Evolutionary conservation across 2,113 vertebrate species (phyloP), one percentile per base, ranked within the genome.

Genomic region (Baryphthengus martii): DNA sequence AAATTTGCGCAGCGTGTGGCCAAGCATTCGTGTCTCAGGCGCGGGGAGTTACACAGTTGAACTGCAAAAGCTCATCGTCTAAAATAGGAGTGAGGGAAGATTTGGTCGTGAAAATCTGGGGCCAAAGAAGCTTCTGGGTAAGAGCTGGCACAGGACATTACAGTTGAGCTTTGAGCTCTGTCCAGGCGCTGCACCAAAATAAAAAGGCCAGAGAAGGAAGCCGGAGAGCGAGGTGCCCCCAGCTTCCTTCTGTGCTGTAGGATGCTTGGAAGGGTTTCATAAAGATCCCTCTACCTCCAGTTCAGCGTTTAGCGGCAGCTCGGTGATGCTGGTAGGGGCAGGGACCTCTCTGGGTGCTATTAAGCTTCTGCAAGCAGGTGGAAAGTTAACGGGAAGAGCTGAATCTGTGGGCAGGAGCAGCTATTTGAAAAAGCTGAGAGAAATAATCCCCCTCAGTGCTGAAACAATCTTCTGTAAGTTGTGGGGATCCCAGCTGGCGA

Each of bases 1-100:
- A 12, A 6, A 33, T 81, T 84, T 71, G 0, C 7, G 49, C 58
- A 72, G 39, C 1, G 0, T 42, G 50, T 1, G 1, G 72, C 77
- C 1, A 1, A 65, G 56, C 9, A 5, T 44, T 50, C 2, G 65
- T 37, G 33, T n/a, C 52, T 79, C n/a, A 49, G 37, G 11, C 8
- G 2, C 13, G 3, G 55, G 26, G 47, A 28, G 37, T 56, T 55
- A 8, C 1, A 29, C 12, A 16, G 87, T 91, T 52, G 84, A 89
- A 68, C 76, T 84, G 40, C 45, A 7, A 49, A 56, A 80, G 66
- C 72, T 67, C 26, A 17, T 80, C 71, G 42, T 33, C 49, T 59
- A 68, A 42, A 56, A 37, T 13, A 29, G 83, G 49, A 78, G 33
- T 33, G 24, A 12, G 59, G 0, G 2, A 26, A 72, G 89, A 44